A percentile compares a stretch with the other conserved stretches of the same genome.
phyloP scores from a whole-genome alignment of 2,888 invertebrate species.

The Andrena chrysosceles region DNA sequence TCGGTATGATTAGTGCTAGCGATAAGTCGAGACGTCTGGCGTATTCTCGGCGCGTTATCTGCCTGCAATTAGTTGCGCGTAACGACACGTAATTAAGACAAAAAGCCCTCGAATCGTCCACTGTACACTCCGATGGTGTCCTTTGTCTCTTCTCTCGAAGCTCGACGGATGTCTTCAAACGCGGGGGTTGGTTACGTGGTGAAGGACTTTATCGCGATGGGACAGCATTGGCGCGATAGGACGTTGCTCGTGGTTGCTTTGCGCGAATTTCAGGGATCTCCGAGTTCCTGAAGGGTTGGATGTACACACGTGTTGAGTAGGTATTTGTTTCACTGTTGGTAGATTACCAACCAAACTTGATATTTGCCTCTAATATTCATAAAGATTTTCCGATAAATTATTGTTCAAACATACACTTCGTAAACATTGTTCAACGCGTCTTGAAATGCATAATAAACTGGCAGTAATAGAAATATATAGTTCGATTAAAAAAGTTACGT shows the following conservation, averaged over 20 bases:
- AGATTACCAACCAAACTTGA: too few species aligned
- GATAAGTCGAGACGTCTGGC: slow-evolving; percentile 72
- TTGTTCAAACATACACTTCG: too few species aligned
- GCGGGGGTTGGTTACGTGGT: not conserved
- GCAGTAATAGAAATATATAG: too few species aligned
- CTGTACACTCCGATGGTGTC: not conserved
- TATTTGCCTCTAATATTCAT: too few species aligned
- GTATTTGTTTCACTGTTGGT: too few species aligned
- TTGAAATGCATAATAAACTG: too few species aligned
- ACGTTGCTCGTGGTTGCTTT: not conserved
- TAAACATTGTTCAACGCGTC: too few species aligned
- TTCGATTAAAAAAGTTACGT: too few species aligned
- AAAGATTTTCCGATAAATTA: too few species aligned
- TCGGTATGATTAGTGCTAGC: slow-evolving; percentile 69
- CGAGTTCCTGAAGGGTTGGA: too few species aligned
- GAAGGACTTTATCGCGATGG: not conserved
- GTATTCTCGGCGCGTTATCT: slow-evolving; percentile 70
- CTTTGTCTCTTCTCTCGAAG: not conserved
- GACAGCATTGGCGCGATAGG: not conserved
- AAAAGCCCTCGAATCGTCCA: slow-evolving; percentile 36
- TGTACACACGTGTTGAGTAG: too few species aligned
- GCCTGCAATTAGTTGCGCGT: slow-evolving; percentile 62
- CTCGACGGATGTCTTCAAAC: not conserved
- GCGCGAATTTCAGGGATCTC: not conserved
- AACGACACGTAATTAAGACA: slow-evolving; percentile 64